These are phyloP conservation scores for Drosophila rhopaloa DNA, from an alignment of 1,140 invertebrate genomes.

Conservation along the genomic window DNA sequence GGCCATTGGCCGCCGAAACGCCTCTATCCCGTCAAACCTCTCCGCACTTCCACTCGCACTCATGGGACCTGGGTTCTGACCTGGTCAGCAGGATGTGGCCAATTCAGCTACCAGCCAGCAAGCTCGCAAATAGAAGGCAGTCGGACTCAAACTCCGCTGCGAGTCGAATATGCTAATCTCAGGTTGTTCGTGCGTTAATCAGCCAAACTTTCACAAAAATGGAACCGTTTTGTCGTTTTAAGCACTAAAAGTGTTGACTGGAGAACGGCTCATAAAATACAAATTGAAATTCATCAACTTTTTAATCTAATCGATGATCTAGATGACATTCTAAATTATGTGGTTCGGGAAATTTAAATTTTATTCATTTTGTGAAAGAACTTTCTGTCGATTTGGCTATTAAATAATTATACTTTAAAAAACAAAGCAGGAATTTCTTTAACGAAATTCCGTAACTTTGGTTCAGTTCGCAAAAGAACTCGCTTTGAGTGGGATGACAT, in stretches of 20 bases:
- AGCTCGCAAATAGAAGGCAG: constrained; percentile 7
- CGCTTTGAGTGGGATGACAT: no score
- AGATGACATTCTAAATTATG: constrained; percentile 7
- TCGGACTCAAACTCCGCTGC: not conserved
- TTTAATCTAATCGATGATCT: constrained; percentile 12
- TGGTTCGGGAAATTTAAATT: not conserved
- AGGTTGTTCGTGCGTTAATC: constrained; percentile 54
- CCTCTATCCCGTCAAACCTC: not conserved
- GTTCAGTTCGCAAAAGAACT: not conserved
- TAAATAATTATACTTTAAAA: not conserved
- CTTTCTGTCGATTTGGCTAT: not conserved
- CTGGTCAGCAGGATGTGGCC: constrained; percentile 42
- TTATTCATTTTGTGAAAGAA: not conserved
- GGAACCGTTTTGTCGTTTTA: constrained; percentile 52
- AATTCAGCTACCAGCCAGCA: constrained; percentile 6
- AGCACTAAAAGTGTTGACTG: constrained; percentile 15
- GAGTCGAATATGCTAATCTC: constrained; percentile 56
- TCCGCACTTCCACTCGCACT: not conserved
- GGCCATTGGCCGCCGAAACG: constrained; percentile 11
- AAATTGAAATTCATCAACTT: constrained; percentile 4
- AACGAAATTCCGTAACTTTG: not conserved
- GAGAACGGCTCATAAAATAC: constrained; percentile 13
- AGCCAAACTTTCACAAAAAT: constrained; percentile 72
- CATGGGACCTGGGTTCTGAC: constrained; percentile 14
- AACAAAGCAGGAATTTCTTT: no score